These are phyloP conservation scores for Rhyzopertha dominica DNA, from an alignment of 1,140 invertebrate species.

Conservation along the genomic window DNA sequence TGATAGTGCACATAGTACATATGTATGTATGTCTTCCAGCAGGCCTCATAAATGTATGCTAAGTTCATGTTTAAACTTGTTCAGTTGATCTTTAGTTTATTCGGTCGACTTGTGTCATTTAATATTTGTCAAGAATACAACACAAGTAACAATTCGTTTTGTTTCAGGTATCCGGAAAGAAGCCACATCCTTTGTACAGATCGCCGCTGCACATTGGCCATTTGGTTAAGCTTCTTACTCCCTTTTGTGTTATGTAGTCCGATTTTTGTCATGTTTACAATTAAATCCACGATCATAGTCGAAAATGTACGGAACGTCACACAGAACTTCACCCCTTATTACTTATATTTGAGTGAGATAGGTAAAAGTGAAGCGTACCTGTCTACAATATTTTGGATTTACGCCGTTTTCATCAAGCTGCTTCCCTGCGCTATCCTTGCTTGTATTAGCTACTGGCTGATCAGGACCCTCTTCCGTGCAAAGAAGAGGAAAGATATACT, in stretches of 20 bases:
- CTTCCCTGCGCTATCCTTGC: constrained; percentile 80
- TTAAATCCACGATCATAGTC: constrained; percentile 47
- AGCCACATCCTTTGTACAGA: constrained; percentile 60
- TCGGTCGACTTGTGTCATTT: too few species aligned
- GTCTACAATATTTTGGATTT: constrained; percentile 81
- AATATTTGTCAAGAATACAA: neutral
- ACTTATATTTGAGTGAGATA: constrained; percentile 56
- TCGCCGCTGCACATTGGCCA: constrained; percentile 64
- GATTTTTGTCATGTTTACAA: constrained; percentile 65
- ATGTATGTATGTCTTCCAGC: too few species aligned
- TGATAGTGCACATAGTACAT: too few species aligned
- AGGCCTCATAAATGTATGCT: too few species aligned
- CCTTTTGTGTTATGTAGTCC: constrained; percentile 75
- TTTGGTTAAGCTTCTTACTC: constrained; percentile 65
- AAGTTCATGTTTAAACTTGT: too few species aligned
- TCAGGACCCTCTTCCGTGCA: constrained; percentile 65
- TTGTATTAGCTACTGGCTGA: constrained; percentile 73
- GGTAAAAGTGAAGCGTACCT: constrained; percentile 56
- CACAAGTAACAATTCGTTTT: constrained; percentile 16
- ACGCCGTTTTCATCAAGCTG: constrained; percentile 78
- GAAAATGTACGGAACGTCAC: constrained; percentile 47
- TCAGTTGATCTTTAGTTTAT: too few species aligned
- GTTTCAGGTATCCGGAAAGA: constrained; percentile 57
- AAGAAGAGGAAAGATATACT: constrained; percentile 64
- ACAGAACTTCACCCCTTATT: constrained; percentile 54